Conservation (phyloP, 2,113 vertebrate genomes). For the Cyprinodon tularosa region DNA sequence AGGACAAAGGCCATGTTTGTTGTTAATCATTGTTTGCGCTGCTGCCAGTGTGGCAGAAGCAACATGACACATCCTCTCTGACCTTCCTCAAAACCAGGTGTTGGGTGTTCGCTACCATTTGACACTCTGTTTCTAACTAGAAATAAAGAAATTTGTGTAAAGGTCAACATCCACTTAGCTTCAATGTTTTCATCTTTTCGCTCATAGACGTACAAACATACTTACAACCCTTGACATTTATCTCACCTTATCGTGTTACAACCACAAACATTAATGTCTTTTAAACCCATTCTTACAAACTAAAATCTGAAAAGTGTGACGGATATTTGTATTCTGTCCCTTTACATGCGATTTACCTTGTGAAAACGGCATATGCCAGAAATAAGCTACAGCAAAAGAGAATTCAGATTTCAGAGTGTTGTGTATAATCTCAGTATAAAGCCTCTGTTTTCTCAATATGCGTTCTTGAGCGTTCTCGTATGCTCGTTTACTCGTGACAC, state of each 20-base stretch:
- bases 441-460: too few species aligned
- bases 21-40: conserved; percentile 30
- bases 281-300: not conserved
- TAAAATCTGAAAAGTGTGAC: not conserved
- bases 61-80: conserved; percentile 39
- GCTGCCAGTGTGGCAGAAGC: not conserved
- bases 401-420: too few species aligned
- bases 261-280: not conserved
- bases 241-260: too few species aligned
- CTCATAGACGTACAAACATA: not conserved
- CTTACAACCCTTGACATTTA: not conserved
- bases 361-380: too few species aligned
- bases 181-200: not conserved
- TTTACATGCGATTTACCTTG: not conserved
- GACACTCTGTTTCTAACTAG: not conserved
- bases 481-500: too few species aligned
- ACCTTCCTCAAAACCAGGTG: conserved; percentile 11
- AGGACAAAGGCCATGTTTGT: conserved; percentile 22
- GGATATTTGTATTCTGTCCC: too few species aligned
- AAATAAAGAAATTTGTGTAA: conserved; percentile 15
- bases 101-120: not conserved
- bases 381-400: too few species aligned
- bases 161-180: conserved; percentile 13
- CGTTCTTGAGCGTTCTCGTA: too few species aligned
- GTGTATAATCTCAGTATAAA: too few species aligned